Base-by-base conservation (phyloP, 2,113 vertebrate species). In the Psilopogon haemacephalus region DNA sequence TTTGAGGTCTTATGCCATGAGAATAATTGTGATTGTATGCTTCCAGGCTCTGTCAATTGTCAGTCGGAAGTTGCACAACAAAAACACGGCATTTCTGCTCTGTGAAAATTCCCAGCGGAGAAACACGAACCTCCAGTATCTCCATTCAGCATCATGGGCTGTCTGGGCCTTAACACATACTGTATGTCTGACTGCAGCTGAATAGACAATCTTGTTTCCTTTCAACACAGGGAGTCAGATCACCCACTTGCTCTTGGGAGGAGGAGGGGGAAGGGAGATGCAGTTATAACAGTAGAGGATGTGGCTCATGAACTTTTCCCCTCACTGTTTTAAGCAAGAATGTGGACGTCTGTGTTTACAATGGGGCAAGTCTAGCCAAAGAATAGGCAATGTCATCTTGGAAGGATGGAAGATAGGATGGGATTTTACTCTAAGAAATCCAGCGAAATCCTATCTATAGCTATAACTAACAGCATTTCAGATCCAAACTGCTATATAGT, bases 181-280 rank as follows among this genome's bases (percentile, higher is more conserved):
- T 88, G 73, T 81, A 18, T 37, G 35, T 91, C 80, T 94, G 89
- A 89, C 67, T 83, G 85, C 78, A 79, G 75, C 84, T 96, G 94
- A 93, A 94, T 81, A 92, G 94, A 93, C 80, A 89, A 95, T 84
- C 70, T 88, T 94, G 90, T 95, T 94, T 90, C 84, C 70, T 93
- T 92, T 92, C 92, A 96, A 20, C 65, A 44, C 77, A 52, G 62
- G 73, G 90, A 48, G 63, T 73, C 91, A 76, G 87, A 94, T 85
- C 91, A 89, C 70, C 52, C 89, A 23, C 78, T 85, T 74, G 48
- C 74, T 79, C 84, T 6, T 42, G 70, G 81, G 89, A 93, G 73
- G 38, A 78, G 94, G 83, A 90, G 59, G 72, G 88, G 84, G 92
- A 60, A 80, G 76, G 92, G 80, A 86, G 86, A 55, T 44, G 38